Evolutionary conservation across 1,140 invertebrate species (phyloP), one percentile per base, ranked within the genome.

Genomic region (Daktulosphaira vitifoliae): DNA sequence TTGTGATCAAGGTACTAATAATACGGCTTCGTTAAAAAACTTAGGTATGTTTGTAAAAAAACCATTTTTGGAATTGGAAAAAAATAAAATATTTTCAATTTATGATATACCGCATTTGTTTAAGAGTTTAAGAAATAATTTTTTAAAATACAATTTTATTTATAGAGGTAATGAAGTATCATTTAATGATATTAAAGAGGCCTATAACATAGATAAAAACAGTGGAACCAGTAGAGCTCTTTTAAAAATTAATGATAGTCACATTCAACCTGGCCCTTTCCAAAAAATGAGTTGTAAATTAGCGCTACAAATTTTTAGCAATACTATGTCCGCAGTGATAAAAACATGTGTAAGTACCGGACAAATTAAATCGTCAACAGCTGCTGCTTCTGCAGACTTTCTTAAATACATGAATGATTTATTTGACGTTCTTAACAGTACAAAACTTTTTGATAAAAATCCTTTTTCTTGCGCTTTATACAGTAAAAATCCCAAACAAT

Each of bases 41-140:
- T 44, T 53, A 18, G 42, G 38, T 3, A 26, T 59, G 18, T 18
- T 23, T 59, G 39, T 44, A 44, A 16, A 59, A 5, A 42, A 26
- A 26, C 39, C 54, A 25, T 62, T 23, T 48, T 64, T 64, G 33
- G 26, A 26, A 23, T 23, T 64, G 2, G 26, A 48, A 49, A 18
- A 65, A 9, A 6, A 65, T 25, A 25, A 56, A 56, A 56, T 25
- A 56, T 25, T 56, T 56, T 53, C 51, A 37, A 37, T 38, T 38
- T 53, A 4, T 1, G 51, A 53, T 22, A 26, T 53, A 20, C 29
- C 18, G 5, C 51, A 53, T 15, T 33, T 53, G 20, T 20, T 53
- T 13, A 53, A 53, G 33, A 22, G 33, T 22, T 53, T 53, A 11
- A 15, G 29, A 53, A 22, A 33, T 33, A 33, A 33, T 33, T 33